Conservation (phyloP, 2,888 invertebrate species). For the Sphaerophoria taeniata region DNA sequence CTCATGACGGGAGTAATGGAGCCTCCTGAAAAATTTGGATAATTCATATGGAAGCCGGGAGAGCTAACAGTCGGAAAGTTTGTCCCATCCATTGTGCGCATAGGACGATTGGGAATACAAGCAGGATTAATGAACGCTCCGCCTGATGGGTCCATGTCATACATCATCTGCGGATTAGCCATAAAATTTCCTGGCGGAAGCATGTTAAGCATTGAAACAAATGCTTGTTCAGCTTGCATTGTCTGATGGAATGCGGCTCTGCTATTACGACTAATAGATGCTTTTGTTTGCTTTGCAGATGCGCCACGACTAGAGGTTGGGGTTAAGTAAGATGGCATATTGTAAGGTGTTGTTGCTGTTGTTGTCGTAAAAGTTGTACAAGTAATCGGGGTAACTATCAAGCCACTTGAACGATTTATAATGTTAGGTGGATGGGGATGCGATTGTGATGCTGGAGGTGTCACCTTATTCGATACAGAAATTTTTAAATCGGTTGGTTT, state of each 20-base stretch:
- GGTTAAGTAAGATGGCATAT: constrained; percentile 19
- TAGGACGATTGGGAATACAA: constrained; percentile 42
- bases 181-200: constrained; percentile 38
- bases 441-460: constrained; percentile 16
- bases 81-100: constrained; percentile 42
- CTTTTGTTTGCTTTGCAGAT: constrained; percentile 34
- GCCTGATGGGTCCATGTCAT: constrained; percentile 54
- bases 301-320: constrained; percentile 4
- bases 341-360: constrained; percentile 19
- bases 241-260: not conserved
- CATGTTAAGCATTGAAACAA: constrained; percentile 50
- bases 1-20: constrained; percentile 58
- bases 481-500: constrained; percentile 35
- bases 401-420: constrained; percentile 47
- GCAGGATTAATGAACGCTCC: constrained; percentile 59
- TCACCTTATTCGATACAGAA: constrained; percentile 23
- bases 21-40: constrained; percentile 61
- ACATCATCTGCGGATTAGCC: constrained; percentile 50
- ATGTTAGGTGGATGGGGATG: not conserved
- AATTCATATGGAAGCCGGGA: constrained; percentile 54
- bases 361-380: constrained; percentile 24
- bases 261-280: constrained; percentile 23
- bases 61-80: constrained; percentile 42
- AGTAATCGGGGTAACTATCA: constrained; percentile 60
- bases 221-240: constrained; percentile 30